Evolutionary conservation across 2,888 invertebrate species (phyloP).

Genomic region (Frankliniella fusca): DNA sequence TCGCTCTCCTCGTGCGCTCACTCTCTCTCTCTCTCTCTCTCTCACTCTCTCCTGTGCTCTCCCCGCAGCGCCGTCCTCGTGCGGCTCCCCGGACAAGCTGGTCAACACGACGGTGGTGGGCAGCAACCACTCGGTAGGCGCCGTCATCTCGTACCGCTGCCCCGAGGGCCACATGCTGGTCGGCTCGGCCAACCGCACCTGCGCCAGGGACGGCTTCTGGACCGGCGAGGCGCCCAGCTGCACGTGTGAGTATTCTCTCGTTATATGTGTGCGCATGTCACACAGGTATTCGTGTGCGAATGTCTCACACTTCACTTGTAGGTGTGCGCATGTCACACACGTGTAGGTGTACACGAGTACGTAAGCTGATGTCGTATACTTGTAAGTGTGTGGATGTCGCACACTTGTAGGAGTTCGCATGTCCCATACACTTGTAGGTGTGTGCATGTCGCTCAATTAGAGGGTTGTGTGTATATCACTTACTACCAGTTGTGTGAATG

Average conservation of each 20-base stretch:
- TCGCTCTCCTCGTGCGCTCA: background rate
- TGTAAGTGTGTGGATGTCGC: too few species aligned
- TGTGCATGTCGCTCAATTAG: too few species aligned
- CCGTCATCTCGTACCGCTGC: slow-evolving; percentile 68
- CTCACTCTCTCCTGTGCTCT: background rate
- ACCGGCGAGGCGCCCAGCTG: slow-evolving; percentile 75
- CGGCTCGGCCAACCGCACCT: slow-evolving; percentile 64
- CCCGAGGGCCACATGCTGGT: slow-evolving; percentile 77
- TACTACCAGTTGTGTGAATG: too few species aligned
- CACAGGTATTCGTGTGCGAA: too few species aligned
- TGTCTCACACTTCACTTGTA: too few species aligned
- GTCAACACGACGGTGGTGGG: slow-evolving; percentile 78
- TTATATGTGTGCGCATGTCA: too few species aligned
- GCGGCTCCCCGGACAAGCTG: slow-evolving; percentile 82
- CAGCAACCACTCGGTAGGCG: slow-evolving; percentile 60
- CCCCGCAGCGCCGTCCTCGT: slow-evolving; percentile 68
- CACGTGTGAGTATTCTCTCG: slow-evolving; percentile 65
- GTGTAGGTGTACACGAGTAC: too few species aligned
- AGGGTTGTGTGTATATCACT: too few species aligned
- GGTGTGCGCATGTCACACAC: too few species aligned
- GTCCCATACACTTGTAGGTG: too few species aligned
- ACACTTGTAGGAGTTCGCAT: too few species aligned
- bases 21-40: background rate
- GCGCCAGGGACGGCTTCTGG: slow-evolving; percentile 76
- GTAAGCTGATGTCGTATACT: too few species aligned